Evolutionary conservation across 2,888 invertebrate genomes (phyloP).

Genomic region (Leucozona laternaria): DNA sequence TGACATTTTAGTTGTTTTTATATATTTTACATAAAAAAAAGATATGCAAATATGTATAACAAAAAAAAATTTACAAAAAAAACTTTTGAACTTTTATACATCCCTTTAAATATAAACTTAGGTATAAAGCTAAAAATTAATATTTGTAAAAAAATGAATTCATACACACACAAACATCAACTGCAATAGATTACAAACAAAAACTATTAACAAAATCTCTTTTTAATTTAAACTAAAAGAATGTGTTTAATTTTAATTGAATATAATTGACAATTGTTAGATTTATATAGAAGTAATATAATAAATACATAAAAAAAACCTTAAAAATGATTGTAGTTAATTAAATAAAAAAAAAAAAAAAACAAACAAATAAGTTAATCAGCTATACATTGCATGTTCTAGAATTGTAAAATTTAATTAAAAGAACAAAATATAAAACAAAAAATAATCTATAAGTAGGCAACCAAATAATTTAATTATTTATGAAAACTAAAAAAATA

Average conservation of each 20-base stretch:
- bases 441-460: constrained; percentile 62
- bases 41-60: constrained; percentile 34
- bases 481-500: constrained; percentile 37
- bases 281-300: constrained; percentile 60
- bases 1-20: constrained; percentile 73
- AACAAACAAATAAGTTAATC: constrained; percentile 10
- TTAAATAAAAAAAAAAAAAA: constrained; percentile 36
- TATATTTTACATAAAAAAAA: constrained; percentile 69
- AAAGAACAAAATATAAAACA: constrained; percentile 30
- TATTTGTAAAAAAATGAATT: constrained; percentile 54
- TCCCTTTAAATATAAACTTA: constrained; percentile 72
- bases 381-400: constrained; percentile 68
- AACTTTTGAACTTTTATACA: constrained; percentile 74
- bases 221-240: constrained; percentile 11
- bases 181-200: constrained; percentile 59
- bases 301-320: constrained; percentile 16
- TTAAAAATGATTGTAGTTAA: constrained; percentile 58
- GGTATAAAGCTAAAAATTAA: constrained; percentile 55
- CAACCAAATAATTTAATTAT: constrained; percentile 65
- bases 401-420: constrained; percentile 70
- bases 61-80: constrained; percentile 25
- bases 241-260: constrained; percentile 36
- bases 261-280: constrained; percentile 69
- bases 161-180: constrained; percentile 25
- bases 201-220: constrained; percentile 48